These are phyloP conservation scores for Mormyrus lacerda DNA, from an alignment of 2,113 vertebrate species.

Conservation along the genomic window DNA sequence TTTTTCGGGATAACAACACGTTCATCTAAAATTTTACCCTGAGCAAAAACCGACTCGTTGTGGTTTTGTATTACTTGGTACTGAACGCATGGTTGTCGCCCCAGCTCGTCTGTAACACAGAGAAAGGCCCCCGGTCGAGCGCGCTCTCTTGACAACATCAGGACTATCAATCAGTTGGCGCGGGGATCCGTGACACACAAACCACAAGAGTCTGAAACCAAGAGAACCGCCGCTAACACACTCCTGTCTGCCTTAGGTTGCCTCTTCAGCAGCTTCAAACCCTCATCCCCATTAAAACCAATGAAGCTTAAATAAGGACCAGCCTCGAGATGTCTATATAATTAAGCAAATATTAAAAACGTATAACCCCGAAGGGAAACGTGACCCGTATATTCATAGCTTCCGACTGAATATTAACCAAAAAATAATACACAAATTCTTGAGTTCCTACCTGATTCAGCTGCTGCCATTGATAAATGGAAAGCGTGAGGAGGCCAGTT, in stretches of 20 bases:
- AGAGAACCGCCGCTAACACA: constrained; percentile 36
- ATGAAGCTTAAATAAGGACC: constrained; percentile 30
- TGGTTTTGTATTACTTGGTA: background rate
- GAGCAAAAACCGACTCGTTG: background rate
- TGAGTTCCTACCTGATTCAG: constrained; percentile 73
- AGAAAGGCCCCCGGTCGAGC: background rate
- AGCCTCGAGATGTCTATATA: background rate
- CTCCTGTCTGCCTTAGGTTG: constrained; percentile 39
- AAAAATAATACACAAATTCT: constrained; percentile 26
- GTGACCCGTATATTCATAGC: background rate
- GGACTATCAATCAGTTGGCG: constrained; percentile 37
- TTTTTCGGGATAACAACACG: background rate
- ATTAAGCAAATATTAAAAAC: background rate
- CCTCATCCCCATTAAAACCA: constrained; percentile 47
- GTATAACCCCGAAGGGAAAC: no score
- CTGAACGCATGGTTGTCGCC: background rate
- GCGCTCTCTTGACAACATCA: constrained; percentile 17
- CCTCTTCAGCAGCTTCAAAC: constrained; percentile 37
- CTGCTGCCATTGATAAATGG: constrained; percentile 48
- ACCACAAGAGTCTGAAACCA: constrained; percentile 32
- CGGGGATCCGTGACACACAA: constrained; percentile 34
- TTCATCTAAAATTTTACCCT: background rate
- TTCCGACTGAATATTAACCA: background rate
- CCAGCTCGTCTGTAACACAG: background rate
- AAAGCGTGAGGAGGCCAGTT: constrained; percentile 54